Evolutionary conservation across 2,797 vertebrate genomes (phyloP), one percentile per base, ranked within the genome.

Genomic region (Microchirus variegatus): DNA sequence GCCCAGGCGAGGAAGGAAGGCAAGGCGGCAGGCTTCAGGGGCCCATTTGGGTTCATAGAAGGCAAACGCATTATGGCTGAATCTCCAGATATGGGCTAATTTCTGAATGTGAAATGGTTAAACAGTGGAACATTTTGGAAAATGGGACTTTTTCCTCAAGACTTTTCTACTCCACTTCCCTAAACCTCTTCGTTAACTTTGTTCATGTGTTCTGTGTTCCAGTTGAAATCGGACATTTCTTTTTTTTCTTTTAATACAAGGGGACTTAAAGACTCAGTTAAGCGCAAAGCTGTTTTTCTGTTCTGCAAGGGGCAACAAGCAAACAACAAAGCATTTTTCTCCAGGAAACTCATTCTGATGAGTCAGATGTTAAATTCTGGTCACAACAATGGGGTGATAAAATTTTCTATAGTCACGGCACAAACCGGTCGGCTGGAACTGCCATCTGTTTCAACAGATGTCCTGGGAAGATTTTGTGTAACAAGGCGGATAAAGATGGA

Each of bases 221-320:
- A 49, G 45, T 13, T 56, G n/a, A 65, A 56, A 59, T 41, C 0
- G 3, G 4, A 53, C 3, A 10, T 53, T 53, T 47, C 1, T 19
- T 41, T 48, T 1, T 53, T 53, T 36, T n/a, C n/a, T 46, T 67
- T n/a, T n/a, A n/a, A 53, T 12, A 47, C 55, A 47, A 14, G 48
- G 37, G 42, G 36, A 67, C n/a, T n/a, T 6, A 58, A 67, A 40
- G 49, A 59, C 18, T 66, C 13, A 18, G 1, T n/a, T n/a, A n/a
- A n/a, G n/a, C n/a, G n/a, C n/a, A n/a, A n/a, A n/a, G n/a, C n/a
- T n/a, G n/a, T 59, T 46, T 46, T 0, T 59, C 9, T 0, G 10
- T 40, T 40, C 38, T 40, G 38, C 38, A 40, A 41, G 16, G 43
- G 18, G 2, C 31, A 66, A 40, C 40, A 51, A 48, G 43, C 43